These are phyloP conservation scores for Diphyllodes magnificus DNA, from an alignment of 2,113 vertebrate species.

Conservation along the genomic window DNA sequence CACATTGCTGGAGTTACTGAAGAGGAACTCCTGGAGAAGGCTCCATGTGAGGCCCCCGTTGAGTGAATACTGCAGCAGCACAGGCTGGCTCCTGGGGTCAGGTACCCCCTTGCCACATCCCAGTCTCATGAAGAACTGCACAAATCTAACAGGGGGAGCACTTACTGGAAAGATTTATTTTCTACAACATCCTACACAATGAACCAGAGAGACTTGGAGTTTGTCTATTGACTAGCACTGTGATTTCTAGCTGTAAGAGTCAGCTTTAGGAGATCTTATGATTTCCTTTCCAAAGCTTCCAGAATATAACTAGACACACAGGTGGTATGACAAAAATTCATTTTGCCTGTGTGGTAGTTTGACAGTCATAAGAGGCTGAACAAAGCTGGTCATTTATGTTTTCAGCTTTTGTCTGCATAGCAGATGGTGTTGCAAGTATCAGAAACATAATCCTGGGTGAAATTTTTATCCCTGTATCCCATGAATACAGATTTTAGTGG, in stretches of 20 bases:
- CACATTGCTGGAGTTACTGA: conserved; percentile 94
- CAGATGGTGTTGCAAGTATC: conserved; percentile 19
- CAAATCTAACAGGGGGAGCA: conserved; percentile 78
- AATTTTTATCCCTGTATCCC: conserved; percentile 27
- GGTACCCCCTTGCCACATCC: conserved; percentile 94
- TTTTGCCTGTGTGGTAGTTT: not conserved
- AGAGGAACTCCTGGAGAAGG: conserved; percentile 94
- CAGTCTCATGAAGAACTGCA: conserved; percentile 96
- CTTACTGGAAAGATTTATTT: not conserved
- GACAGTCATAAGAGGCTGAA: not conserved
- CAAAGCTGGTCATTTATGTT: conserved; percentile 1
- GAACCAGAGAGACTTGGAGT: not conserved
- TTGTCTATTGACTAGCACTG: not conserved
- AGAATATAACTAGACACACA: not conserved
- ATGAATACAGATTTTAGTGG: not conserved
- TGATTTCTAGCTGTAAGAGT: not conserved
- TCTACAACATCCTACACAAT: not conserved
- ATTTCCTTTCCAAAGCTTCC: not conserved
- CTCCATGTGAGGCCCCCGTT: conserved; percentile 90
- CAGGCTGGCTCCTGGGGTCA: conserved; percentile 92
- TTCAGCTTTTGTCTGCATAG: not conserved
- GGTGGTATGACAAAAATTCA: not conserved
- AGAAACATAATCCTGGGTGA: conserved; percentile 17
- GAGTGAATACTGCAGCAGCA: conserved; percentile 92
- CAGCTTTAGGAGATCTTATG: not conserved